Conservation (phyloP, 2,888 invertebrate species). For the Rosalia funebris region DNA sequence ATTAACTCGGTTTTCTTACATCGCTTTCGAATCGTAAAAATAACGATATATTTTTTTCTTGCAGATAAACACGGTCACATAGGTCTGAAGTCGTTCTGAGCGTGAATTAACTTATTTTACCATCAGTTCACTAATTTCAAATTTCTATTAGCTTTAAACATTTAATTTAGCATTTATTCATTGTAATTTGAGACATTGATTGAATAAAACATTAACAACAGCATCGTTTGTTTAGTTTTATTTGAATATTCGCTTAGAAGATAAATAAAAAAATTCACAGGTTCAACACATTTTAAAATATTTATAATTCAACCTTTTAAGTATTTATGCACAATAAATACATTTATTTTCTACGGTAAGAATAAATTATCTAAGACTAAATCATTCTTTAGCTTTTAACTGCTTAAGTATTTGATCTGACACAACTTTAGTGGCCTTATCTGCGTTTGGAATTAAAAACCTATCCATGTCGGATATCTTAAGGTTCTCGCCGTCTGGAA, state of each 20-base stretch:
- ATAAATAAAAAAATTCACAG: slow-evolving; percentile 25
- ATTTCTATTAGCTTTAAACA: slow-evolving; percentile 23
- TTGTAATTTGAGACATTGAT: slow-evolving; percentile 16
- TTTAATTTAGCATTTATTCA: not conserved
- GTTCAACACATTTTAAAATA: slow-evolving; percentile 35
- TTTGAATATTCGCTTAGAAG: slow-evolving; percentile 6
- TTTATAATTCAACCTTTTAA: slow-evolving; percentile 33
- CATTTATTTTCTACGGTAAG: slow-evolving; percentile 28
- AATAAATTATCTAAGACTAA: slow-evolving; percentile 12
- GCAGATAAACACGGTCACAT: slow-evolving; percentile 68
- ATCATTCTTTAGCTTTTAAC: slow-evolving; percentile 61
- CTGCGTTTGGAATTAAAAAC: slow-evolving; percentile 91
- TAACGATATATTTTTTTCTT: slow-evolving; percentile 59
- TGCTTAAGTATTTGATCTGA: slow-evolving; percentile 86
- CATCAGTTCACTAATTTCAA: slow-evolving; percentile 8
- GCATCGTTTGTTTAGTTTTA: slow-evolving; percentile 1
- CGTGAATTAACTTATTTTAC: slow-evolving; percentile 17
- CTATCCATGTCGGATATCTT: slow-evolving; percentile 90
- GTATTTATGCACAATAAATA: slow-evolving; percentile 35
- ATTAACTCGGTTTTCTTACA: too few species aligned
- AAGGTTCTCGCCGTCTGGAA: slow-evolving; percentile 81
- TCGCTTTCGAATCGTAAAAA: too few species aligned
- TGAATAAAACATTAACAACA: slow-evolving; percentile 21
- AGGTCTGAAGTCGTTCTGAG: slow-evolving; percentile 40
- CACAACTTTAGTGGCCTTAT: slow-evolving; percentile 88